A percentile compares a stretch with the other conserved stretches of the same genome.
Evolutionary conservation across 2,113 vertebrate species (phyloP).

Genomic region (Paraplagusia blochii): DNA sequence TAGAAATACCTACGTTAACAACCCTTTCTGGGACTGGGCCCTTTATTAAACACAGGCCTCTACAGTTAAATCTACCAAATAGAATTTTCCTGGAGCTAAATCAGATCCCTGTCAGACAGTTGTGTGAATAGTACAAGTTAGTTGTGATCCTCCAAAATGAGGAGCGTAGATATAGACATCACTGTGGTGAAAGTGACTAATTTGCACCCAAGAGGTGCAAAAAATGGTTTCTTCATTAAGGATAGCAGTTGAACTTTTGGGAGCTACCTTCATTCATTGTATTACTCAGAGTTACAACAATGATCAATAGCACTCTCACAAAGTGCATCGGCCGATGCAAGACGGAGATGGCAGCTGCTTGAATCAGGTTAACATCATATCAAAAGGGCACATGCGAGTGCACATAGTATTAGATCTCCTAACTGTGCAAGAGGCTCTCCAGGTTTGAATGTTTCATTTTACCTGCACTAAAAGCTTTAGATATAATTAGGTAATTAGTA

Average conservation of each 20-base stretch:
- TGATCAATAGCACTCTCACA: neutral
- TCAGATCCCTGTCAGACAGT: too few species aligned
- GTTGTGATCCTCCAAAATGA: too few species aligned
- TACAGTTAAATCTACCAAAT: conserved; percentile 24
- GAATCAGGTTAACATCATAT: neutral
- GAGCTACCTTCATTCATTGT: neutral
- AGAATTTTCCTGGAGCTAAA: conserved; percentile 5
- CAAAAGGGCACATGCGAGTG: neutral
- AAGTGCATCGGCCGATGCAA: neutral
- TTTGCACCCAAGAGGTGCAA: too few species aligned
- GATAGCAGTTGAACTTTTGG: neutral
- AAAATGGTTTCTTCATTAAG: too few species aligned
- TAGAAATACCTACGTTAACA: conserved; percentile 22
- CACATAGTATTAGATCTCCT: too few species aligned
- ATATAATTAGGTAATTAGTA: neutral
- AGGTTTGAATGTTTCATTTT: neutral
- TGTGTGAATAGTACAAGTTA: too few species aligned
- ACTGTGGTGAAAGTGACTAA: too few species aligned
- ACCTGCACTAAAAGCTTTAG: neutral
- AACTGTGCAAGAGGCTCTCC: neutral
- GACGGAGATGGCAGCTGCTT: neutral
- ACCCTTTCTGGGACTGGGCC: conserved; percentile 3
- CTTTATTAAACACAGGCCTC: conserved; percentile 20
- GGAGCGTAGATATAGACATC: too few species aligned
- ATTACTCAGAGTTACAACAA: neutral